phyloP scores from a whole-genome alignment of 2,888 invertebrate genomes.

The Pseudeuparius sepicola region DNA sequence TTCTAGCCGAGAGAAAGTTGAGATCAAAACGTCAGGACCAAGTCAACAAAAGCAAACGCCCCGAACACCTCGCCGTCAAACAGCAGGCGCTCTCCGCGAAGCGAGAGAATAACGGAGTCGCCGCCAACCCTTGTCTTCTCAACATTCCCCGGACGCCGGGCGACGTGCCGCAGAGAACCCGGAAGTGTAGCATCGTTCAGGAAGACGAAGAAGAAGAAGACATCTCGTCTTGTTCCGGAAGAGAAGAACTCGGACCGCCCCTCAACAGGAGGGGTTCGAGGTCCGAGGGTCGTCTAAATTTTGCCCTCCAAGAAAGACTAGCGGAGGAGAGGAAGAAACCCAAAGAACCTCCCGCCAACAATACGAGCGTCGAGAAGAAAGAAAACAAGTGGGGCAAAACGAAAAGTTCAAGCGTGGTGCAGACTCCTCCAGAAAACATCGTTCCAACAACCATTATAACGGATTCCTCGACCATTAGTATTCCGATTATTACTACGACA shows the following conservation, averaged over 20 bases:
- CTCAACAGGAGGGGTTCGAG: conserved; percentile 62
- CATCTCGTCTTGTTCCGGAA: conserved; percentile 46
- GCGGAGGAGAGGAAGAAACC: conserved; percentile 47
- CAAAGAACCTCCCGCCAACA: conserved; percentile 20
- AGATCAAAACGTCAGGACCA: conserved; percentile 64
- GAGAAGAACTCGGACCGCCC: conserved; percentile 46
- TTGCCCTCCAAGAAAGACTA: conserved; percentile 53
- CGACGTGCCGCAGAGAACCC: conserved; percentile 58
- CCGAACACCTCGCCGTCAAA: conserved; percentile 37
- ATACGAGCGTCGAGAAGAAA: conserved; percentile 26
- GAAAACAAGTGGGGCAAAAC: conserved; percentile 31
- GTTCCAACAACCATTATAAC: conserved; percentile 40
- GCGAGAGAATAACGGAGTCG: conserved; percentile 28
- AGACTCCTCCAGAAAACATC: conserved; percentile 22
- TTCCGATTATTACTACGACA: conserved; percentile 41
- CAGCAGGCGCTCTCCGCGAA: conserved; percentile 29
- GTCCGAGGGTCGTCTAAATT: conserved; percentile 69
- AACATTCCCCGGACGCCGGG: conserved; percentile 59
- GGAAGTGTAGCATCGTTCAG: conserved; percentile 87
- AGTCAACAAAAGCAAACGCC: conserved; percentile 38
- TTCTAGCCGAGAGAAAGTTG: conserved; percentile 88
- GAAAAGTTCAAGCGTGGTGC: conserved; percentile 30
- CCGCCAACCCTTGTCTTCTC: conserved; percentile 38
- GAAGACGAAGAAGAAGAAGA: conserved; percentile 90
- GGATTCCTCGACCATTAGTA: conserved; percentile 46